Evolutionary conservation across 2,113 vertebrate species (phyloP).

Genomic region (Megatriorchis doriae): DNA sequence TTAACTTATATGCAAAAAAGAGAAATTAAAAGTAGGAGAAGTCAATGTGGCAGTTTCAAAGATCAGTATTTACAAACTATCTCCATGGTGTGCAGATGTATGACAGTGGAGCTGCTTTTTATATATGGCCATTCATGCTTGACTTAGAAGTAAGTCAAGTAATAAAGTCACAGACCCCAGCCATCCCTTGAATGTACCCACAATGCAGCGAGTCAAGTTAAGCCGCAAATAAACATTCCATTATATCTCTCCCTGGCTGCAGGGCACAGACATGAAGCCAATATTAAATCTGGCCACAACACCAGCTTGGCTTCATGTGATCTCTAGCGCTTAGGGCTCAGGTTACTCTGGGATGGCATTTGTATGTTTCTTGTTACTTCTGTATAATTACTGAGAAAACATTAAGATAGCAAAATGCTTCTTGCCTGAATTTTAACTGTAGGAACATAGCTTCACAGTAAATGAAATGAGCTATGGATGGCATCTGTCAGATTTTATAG

Average conservation of each 20-base stretch:
- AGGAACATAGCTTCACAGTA: not conserved
- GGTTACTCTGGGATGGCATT: not conserved
- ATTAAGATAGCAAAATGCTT: not conserved
- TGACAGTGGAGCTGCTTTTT: not conserved
- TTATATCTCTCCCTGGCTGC: conserved; percentile 12
- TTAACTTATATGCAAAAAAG: not conserved
- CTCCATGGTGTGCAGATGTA: not conserved
- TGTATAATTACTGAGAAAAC: not conserved
- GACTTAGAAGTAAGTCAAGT: not conserved
- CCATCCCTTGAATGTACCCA: not conserved
- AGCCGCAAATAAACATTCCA: not conserved
- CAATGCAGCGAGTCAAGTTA: not conserved
- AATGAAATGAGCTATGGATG: not conserved
- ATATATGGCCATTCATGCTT: not conserved
- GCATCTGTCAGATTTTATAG: not conserved
- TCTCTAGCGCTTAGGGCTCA: not conserved
- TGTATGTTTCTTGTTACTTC: not conserved
- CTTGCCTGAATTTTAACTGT: not conserved
- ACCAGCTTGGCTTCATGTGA: not conserved
- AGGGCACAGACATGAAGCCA: not conserved
- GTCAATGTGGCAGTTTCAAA: not conserved
- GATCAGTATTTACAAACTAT: not conserved
- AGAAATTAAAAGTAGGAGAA: not conserved
- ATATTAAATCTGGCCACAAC: not conserved
- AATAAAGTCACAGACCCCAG: not conserved